These are phyloP conservation scores for Trematocara caparti DNA, from an alignment of 2,797 vertebrate species.

Conservation along the genomic window DNA sequence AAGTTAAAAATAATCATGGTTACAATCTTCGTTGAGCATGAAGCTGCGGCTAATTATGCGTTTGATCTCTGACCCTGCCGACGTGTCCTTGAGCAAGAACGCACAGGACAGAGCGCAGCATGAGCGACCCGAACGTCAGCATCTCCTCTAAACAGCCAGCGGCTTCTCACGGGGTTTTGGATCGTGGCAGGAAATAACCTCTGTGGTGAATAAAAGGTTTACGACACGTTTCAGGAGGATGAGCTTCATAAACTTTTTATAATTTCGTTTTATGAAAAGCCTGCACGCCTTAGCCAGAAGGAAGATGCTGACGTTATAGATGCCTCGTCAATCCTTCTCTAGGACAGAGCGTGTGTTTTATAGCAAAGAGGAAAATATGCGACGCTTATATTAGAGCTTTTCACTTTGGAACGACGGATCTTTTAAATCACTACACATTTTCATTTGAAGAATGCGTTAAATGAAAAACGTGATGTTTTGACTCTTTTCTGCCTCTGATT, in stretches of 20 bases:
- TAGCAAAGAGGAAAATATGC: neutral
- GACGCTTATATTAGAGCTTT: neutral
- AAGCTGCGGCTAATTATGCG: neutral
- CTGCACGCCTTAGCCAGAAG: neutral
- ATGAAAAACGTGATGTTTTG: neutral
- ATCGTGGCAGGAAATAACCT: neutral
- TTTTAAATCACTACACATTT: neutral
- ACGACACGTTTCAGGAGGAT: neutral
- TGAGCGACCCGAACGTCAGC: neutral
- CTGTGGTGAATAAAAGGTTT: neutral
- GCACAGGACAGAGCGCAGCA: neutral
- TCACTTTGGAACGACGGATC: neutral
- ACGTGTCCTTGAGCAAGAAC: neutral
- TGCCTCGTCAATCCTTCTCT: neutral
- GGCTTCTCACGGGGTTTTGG: neutral
- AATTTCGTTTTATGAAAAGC: neutral
- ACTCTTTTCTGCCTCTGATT: neutral
- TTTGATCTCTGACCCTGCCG: neutral
- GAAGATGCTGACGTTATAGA: neutral
- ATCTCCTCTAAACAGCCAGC: neutral
- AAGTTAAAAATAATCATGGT: neutral
- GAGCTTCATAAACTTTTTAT: neutral
- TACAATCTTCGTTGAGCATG: neutral
- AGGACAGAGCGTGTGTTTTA: rapidly evolving
- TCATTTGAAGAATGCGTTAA: neutral